These are phyloP conservation scores for Zelostemma sp. DNA, from an alignment of 1,140 invertebrate species.

Conservation along the genomic window DNA sequence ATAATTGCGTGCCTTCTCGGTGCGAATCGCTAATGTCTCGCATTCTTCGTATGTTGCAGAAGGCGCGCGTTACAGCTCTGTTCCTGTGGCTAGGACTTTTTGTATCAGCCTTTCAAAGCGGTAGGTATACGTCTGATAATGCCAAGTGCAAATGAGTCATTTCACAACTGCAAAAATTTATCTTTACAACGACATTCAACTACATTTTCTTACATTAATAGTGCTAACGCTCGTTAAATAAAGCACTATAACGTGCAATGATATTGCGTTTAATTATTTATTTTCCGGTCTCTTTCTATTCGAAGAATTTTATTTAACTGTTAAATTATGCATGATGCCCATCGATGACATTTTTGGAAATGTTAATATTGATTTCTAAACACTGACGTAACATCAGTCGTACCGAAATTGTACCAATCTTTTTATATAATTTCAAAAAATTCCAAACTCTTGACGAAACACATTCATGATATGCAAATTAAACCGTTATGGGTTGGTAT, in stretches of 20 bases:
- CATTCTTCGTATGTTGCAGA: conserved; percentile 52
- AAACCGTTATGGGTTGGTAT: no score
- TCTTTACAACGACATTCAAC: not conserved
- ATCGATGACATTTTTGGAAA: no score
- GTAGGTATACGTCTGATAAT: conserved; percentile 34
- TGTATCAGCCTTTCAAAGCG: conserved; percentile 47
- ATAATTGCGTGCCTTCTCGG: conserved; percentile 35
- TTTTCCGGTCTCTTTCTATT: no score
- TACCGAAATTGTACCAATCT: no score
- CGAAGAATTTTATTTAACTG: no score
- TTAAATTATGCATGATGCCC: no score
- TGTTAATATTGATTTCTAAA: no score
- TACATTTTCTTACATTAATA: not conserved
- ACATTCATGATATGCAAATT: no score
- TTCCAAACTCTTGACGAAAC: no score
- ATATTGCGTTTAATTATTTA: no score
- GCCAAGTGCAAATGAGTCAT: conserved; percentile 9
- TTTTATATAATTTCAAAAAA: no score
- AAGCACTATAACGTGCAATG: not conserved
- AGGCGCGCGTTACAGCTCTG: conserved; percentile 47
- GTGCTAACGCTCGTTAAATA: not conserved
- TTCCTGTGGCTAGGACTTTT: conserved; percentile 52
- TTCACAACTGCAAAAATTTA: not conserved
- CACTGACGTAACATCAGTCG: no score
- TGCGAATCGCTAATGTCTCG: conserved; percentile 29